These are phyloP conservation scores for Chrysolina americana DNA, from an alignment of 2,888 invertebrate species.

Conservation along the genomic window DNA sequence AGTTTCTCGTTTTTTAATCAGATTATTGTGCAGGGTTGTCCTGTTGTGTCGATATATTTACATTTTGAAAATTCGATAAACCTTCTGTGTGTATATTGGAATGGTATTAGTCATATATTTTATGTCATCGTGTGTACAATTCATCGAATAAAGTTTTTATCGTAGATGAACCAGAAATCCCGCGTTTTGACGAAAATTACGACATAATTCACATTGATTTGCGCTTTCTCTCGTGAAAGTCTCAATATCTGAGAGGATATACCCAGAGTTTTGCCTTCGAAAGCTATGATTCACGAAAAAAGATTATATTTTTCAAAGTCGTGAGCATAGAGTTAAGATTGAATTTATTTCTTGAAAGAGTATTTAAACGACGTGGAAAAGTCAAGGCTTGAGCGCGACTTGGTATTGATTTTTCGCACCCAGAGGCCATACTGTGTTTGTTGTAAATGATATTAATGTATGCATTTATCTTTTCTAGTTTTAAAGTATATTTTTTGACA, in stretches of 20 bases:
- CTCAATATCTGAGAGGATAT: slow-evolving; percentile 23
- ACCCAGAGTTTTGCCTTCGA: slow-evolving; percentile 63
- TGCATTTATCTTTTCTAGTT: slow-evolving; percentile 65
- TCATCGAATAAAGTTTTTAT: slow-evolving; percentile 10
- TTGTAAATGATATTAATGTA: slow-evolving; percentile 59
- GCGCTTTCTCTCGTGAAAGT: slow-evolving; percentile 15
- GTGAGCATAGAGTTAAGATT: slow-evolving; percentile 42
- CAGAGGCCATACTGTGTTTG: slow-evolving; percentile 55
- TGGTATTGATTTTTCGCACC: slow-evolving; percentile 41
- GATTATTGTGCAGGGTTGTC: slow-evolving; percentile 10
- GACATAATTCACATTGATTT: slow-evolving; percentile 25
- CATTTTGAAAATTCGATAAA: slow-evolving; percentile 12
- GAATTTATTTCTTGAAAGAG: slow-evolving; percentile 31
- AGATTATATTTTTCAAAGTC: slow-evolving; percentile 60
- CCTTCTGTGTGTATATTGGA: slow-evolving; percentile 18
- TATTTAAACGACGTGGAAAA: slow-evolving; percentile 43
- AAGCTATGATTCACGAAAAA: slow-evolving; percentile 62
- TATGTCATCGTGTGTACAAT: slow-evolving; percentile 8
- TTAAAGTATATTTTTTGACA: slow-evolving; percentile 68
- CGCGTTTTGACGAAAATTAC: not conserved
- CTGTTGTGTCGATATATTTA: slow-evolving; percentile 5
- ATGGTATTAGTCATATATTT: slow-evolving; percentile 14
- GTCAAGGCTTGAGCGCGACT: slow-evolving; percentile 26
- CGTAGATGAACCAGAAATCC: not conserved
- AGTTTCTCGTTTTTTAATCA: not conserved